Evolutionary conservation across 2,797 vertebrate genomes (phyloP), one percentile per base, ranked within the genome.

Genomic region (Coregonus sp.): DNA sequence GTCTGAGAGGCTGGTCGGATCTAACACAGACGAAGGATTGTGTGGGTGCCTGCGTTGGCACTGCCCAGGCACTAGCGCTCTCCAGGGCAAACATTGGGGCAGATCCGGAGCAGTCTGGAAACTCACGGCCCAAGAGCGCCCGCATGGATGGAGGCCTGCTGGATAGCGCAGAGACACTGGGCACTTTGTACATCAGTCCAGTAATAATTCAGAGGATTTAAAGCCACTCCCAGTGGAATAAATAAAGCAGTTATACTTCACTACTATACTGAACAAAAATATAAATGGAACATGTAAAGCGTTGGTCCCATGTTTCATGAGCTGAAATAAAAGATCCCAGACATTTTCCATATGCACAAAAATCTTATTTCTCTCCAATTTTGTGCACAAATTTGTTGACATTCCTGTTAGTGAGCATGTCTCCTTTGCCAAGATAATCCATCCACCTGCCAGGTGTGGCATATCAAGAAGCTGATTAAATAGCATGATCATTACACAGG

Each of bases 121-220:
- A 72, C 75, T 72, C 12, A 0, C 14, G 0, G 37, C 75, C 73
- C 73, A 56, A 31, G 65, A 75, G 63, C n/a, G 61, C 50, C 68
- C 20, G 67, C 29, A 56, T 18, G 74, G 50, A 37, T 72, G 35
- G 11, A 74, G 80, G 83, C 72, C 70, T 70, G 25, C 66, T 56
- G 47, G 74, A 74, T 0, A 61, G 61, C 52, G 37, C 70, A 61
- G 73, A 72, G 31, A 89, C 78, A 84, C 82, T 74, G 80, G 72
- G 76, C 37, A 81, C 84, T 87, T 47, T 47, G 82, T 86, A 35
- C 61, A 35, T 79, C 73, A 70, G 75, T 59, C 81, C 81, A 88
- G 76, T 82, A 80, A 84, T 83, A 86, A 87, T 84, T 82, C 73
- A 78, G 56, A 31, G 40, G 78, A 84, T 76, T 47, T 47, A 47